phyloP scores from a whole-genome alignment of 2,797 vertebrate species.

The Acestrorhynchus altus region DNA sequence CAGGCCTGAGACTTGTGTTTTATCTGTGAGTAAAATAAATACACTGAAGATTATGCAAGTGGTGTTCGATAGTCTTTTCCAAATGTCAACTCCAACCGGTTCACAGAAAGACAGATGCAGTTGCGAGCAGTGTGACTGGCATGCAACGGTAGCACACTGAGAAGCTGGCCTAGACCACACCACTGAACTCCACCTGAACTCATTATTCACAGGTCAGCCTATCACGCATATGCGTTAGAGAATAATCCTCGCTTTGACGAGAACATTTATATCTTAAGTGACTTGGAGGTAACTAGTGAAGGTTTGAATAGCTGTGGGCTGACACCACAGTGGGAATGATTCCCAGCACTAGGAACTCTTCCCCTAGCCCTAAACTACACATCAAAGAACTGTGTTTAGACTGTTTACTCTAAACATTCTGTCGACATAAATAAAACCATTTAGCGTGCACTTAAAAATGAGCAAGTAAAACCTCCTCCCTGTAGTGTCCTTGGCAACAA shows the following conservation, averaged over 20 bases:
- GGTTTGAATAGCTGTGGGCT: background rate
- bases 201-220: background rate
- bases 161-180: background rate
- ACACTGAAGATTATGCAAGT: no score
- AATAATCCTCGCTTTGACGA: background rate
- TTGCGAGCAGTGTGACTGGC: background rate
- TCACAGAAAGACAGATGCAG: no score
- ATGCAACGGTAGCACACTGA: background rate
- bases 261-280: background rate
- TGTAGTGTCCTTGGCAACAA: background rate
- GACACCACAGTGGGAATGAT: background rate
- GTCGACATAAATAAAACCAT: constrained; percentile 65
- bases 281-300: background rate
- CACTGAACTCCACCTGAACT: background rate
- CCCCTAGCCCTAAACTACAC: constrained; percentile 25
- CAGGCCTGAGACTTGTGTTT: no score
- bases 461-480: constrained; percentile 8
- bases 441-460: constrained; percentile 1
- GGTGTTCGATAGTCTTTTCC: no score
- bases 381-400: background rate
- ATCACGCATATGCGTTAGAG: background rate
- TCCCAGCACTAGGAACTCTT: background rate
- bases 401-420: constrained; percentile 55
- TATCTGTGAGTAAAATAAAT: no score
- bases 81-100: no score